Base-by-base conservation (phyloP, 2,888 invertebrate genomes). In the Agrilus mali region DNA sequence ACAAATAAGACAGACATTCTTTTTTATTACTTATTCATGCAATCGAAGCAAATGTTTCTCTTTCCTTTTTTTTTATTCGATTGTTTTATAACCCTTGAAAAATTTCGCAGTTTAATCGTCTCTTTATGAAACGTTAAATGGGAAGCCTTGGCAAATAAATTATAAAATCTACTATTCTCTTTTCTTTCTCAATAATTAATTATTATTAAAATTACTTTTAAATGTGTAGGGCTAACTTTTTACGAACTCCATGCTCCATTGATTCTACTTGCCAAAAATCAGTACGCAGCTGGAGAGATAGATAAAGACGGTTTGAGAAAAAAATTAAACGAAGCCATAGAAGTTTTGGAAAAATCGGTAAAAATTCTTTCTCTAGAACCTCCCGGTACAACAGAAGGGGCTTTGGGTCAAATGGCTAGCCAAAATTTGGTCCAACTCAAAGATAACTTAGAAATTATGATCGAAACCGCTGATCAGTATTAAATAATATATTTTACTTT, bases 161-260 rank as follows among this genome's bases (percentile, higher is more conserved):
- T 27, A 15, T 4, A 14, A 22, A 38, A 14, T 13, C 34, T 14
- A 14, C 35, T 22, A 2, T 38, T 42, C 36, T 36, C 20, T 20
- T 6, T 20, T 20, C 7, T 1, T 20, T 20, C 7, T 20, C 7
- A 20, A 20, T 20, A 20, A 20, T 5, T 4, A 3, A 3, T 7
- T 45, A 40, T 14, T 33, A 40, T 41, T 45, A n/a, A 2, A 20
- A 38, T 37, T n/a, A n/a, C n/a, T n/a, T n/a, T n/a, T 45, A 41
- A 35, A 41, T 39, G 54, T 57, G 1, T 60, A 77, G 86, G 84
- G 10, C 77, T 85, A 69, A 77, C 82, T 55, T 61, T 87, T 17
- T 89, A 87, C 59, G 89, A 90, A 61, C 65, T 88, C 12, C 87
- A 89, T 58, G 83, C 82, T 0, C 86, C 87, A 0, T 58, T 86